Conservation (phyloP, 2,797 vertebrate genomes). For the Odontamblyopus lacepedii region DNA sequence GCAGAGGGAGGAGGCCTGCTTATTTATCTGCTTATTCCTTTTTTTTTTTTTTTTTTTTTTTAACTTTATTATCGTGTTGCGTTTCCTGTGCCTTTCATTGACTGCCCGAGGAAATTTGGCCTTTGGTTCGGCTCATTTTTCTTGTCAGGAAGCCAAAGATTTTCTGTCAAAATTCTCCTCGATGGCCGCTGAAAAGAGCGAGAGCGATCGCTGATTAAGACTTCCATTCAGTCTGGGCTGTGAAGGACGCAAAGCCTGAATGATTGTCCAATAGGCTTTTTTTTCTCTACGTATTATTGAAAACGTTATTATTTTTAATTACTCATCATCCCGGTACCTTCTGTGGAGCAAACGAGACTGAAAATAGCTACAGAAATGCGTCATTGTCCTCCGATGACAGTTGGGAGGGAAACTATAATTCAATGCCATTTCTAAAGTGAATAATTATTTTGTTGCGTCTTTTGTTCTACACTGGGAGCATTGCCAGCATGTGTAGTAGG, state of each 20-base stretch:
- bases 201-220: slow-evolving; percentile 47
- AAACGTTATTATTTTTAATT: slow-evolving; percentile 50
- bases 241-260: slow-evolving; percentile 18
- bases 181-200: slow-evolving; percentile 46
- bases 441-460: slow-evolving; percentile 35
- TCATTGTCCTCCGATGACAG: slow-evolving; percentile 29
- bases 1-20: slow-evolving; percentile 12
- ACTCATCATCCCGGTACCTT: slow-evolving; percentile 23
- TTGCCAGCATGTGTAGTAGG: slow-evolving; percentile 21
- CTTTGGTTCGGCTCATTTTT: slow-evolving; percentile 37
- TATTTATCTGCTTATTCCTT: background rate
- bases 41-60: background rate
- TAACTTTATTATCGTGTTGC: slow-evolving; percentile 13
- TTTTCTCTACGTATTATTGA: slow-evolving; percentile 26
- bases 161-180: slow-evolving; percentile 53
- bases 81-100: slow-evolving; percentile 18
- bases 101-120: slow-evolving; percentile 29
- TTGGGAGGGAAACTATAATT: slow-evolving; percentile 5
- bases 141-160: slow-evolving; percentile 47
- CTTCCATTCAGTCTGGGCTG: slow-evolving; percentile 29
- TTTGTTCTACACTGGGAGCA: slow-evolving; percentile 34
- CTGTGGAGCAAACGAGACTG: slow-evolving; percentile 35
- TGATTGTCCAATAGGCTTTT: slow-evolving; percentile 45
- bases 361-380: slow-evolving; percentile 39
- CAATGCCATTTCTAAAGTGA: slow-evolving; percentile 33